A percentile compares a stretch with the other conserved stretches of the same genome.
phyloP scores from a whole-genome alignment of 2,113 vertebrate species.

The Alectura lathami region DNA sequence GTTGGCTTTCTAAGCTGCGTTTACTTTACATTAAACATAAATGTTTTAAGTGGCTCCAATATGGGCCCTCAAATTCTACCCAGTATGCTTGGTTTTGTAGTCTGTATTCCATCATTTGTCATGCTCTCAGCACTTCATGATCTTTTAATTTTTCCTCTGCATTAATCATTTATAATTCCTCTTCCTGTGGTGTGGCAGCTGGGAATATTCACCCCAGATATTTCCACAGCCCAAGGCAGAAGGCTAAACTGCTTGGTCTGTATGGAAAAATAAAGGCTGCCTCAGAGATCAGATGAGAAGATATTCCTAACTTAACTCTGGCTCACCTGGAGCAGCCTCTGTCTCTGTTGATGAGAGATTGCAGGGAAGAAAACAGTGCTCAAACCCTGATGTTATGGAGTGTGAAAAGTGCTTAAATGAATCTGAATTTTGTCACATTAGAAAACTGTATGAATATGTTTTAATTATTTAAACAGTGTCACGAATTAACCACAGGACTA shows the following conservation, averaged over 20 bases:
- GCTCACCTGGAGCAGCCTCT: background rate
- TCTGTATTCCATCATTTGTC: background rate
- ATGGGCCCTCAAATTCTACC: background rate
- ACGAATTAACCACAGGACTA: background rate
- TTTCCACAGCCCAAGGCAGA: background rate
- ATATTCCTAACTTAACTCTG: background rate
- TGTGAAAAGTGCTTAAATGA: background rate
- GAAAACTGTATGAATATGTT: background rate
- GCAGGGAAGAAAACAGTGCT: fast-evolving
- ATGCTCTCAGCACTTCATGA: background rate
- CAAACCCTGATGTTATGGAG: background rate
- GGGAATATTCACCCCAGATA: background rate
- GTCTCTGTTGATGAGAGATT: background rate
- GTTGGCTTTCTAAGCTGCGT: background rate
- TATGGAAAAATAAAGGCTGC: background rate
- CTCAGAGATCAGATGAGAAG: background rate
- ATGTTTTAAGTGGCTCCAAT: background rate
- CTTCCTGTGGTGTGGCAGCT: background rate
- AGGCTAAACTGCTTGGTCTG: background rate
- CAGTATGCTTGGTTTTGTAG: background rate
- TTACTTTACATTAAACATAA: background rate
- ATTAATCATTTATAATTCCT: background rate
- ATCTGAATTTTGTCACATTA: background rate
- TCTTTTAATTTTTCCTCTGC: background rate
- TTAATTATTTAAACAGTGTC: background rate